Conservation (phyloP, 2,113 vertebrate species). For the Chamaetylas fuelleborni region DNA sequence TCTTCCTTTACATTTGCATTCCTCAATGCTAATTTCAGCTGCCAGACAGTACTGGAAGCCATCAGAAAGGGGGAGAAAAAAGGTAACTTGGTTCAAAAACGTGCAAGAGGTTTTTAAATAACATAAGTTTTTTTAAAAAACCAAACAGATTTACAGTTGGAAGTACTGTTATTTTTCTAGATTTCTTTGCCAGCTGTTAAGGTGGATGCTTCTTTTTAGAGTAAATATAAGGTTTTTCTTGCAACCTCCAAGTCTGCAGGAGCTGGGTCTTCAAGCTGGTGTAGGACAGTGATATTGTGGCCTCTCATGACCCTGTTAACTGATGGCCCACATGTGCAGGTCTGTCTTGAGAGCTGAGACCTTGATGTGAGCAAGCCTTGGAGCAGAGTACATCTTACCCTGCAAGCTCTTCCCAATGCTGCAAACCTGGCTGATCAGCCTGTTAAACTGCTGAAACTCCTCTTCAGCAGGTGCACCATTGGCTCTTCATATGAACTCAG, state of each 20-base stretch:
- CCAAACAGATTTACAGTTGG: background rate
- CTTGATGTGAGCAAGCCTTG: background rate
- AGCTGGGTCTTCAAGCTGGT: background rate
- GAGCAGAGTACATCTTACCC: background rate
- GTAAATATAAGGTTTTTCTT: background rate
- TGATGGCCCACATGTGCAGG: background rate
- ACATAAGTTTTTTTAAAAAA: fast-evolving
- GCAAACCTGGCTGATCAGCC: background rate
- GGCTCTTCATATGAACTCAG: background rate
- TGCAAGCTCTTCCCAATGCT: background rate
- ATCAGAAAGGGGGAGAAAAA: background rate
- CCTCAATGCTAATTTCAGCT: background rate
- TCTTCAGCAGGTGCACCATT: background rate
- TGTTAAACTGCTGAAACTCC: background rate
- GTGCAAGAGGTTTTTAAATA: background rate
- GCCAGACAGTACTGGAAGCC: background rate
- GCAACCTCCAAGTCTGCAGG: background rate
- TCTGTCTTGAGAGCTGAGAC: background rate
- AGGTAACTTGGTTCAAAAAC: background rate
- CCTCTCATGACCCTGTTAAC: background rate
- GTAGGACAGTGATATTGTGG: background rate
- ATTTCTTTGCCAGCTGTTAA: background rate
- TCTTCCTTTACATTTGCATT: background rate
- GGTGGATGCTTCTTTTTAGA: background rate
- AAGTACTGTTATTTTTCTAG: background rate